Conservation (phyloP, 2,888 invertebrate genomes). For the Julus scanicus region DNA sequence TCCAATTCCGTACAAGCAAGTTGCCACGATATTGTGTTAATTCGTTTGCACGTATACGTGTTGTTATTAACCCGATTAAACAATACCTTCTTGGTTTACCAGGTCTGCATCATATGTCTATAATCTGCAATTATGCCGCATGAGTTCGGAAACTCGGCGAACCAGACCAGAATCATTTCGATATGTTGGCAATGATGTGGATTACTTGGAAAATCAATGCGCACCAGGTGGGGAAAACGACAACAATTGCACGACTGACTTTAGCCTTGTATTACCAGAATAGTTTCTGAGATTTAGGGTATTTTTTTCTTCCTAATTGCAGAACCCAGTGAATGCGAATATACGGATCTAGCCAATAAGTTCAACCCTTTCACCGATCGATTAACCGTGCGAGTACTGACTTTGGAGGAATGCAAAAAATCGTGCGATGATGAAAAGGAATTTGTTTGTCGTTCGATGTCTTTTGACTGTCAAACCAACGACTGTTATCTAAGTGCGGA, state of each 20-base stretch:
- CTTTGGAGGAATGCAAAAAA: conserved; percentile 77
- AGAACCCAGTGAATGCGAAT: conserved; percentile 68
- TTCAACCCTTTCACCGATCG: conserved; percentile 66
- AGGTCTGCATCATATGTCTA: conserved; percentile 69
- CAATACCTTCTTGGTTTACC: conserved; percentile 46
- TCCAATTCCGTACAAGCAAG: too few species aligned
- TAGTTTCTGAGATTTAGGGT: background rate
- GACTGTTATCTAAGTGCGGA: conserved; percentile 82
- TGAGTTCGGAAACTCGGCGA: conserved; percentile 69
- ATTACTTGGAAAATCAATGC: conserved; percentile 71
- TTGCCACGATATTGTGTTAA: conserved; percentile 34
- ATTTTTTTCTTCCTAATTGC: conserved; percentile 50
- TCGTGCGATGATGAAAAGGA: conserved; percentile 70
- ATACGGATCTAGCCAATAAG: conserved; percentile 71
- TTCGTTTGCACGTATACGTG: background rate
- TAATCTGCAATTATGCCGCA: conserved; percentile 67
- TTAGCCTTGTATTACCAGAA: background rate
- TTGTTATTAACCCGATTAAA: too few species aligned
- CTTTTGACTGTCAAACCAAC: conserved; percentile 68
- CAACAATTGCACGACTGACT: background rate
- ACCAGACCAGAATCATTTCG: conserved; percentile 68
- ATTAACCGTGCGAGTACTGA: conserved; percentile 68
- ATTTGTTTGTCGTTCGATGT: conserved; percentile 72
- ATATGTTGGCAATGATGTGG: conserved; percentile 66
- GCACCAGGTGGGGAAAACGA: conserved; percentile 65